These are phyloP conservation scores for Heliconius hermathena DNA, from an alignment of 1,140 invertebrate species.

Conservation along the genomic window DNA sequence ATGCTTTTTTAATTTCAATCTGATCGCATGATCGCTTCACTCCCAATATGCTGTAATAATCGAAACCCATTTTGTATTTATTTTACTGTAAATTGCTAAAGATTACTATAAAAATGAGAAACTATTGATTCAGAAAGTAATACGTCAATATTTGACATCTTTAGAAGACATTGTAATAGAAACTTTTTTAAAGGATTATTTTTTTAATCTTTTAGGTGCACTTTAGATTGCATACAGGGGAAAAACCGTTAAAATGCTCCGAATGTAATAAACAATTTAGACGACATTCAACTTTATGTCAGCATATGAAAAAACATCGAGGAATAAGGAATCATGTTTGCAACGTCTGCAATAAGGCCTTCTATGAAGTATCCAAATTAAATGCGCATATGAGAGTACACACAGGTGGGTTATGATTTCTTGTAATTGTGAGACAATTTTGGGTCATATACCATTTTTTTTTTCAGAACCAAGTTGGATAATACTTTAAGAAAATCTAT, in stretches of 20 bases:
- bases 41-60: constrained; percentile 90
- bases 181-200: neutral
- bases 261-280: constrained; percentile 85
- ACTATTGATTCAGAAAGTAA: neutral
- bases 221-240: constrained; percentile 90
- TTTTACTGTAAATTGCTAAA: neutral
- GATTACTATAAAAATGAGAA: neutral
- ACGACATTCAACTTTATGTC: constrained; percentile 77
- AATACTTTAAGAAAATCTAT: no score
- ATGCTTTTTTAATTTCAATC: constrained; percentile 88
- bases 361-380: constrained; percentile 79
- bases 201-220: constrained; percentile 79
- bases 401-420: constrained; percentile 58
- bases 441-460: no score
- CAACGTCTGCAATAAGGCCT: constrained; percentile 70
- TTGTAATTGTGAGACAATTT: no score
- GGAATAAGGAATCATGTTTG: constrained; percentile 79
- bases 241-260: constrained; percentile 90
- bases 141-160: neutral
- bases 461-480: no score
- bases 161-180: neutral
- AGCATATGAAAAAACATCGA: constrained; percentile 80
- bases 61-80: constrained; percentile 79
- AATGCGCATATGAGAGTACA: constrained; percentile 79
- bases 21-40: constrained; percentile 84